These are phyloP conservation scores for Zosterops pallidus DNA, from an alignment of 2,113 vertebrate genomes.

Conservation along the genomic window DNA sequence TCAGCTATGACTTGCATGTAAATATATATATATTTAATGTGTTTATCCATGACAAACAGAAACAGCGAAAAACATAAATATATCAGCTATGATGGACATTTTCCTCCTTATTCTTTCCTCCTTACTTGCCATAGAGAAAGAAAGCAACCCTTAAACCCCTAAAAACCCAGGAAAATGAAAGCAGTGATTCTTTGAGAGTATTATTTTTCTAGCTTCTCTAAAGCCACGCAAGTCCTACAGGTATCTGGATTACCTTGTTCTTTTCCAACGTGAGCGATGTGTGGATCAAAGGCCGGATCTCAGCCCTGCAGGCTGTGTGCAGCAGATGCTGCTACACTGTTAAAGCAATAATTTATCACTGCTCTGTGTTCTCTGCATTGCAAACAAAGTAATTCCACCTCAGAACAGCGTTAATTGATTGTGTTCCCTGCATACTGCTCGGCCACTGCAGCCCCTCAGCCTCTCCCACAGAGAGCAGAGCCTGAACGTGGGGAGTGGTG, in stretches of 20 bases:
- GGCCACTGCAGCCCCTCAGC: neutral
- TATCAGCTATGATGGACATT: fast-evolving
- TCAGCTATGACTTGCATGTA: neutral
- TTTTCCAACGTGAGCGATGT: neutral
- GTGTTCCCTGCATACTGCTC: neutral
- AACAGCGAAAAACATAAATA: neutral
- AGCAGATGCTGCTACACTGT: slow-evolving; percentile 15
- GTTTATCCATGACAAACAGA: neutral
- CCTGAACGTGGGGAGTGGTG: neutral
- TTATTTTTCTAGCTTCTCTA: neutral
- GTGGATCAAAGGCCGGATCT: neutral
- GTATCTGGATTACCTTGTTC: neutral
- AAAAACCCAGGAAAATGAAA: too few species aligned
- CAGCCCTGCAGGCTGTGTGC: neutral
- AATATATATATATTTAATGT: neutral
- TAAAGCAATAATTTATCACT: slow-evolving; percentile 40
- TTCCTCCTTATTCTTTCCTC: neutral
- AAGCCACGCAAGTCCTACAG: neutral
- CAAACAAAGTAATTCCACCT: neutral
- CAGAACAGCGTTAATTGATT: neutral
- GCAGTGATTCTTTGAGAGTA: neutral
- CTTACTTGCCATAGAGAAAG: neutral
- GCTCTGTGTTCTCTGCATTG: neutral
- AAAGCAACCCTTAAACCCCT: neutral
- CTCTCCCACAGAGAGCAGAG: neutral